Conservation (phyloP, 2,113 vertebrate species). For the Pollimyrus isidori region DNA sequence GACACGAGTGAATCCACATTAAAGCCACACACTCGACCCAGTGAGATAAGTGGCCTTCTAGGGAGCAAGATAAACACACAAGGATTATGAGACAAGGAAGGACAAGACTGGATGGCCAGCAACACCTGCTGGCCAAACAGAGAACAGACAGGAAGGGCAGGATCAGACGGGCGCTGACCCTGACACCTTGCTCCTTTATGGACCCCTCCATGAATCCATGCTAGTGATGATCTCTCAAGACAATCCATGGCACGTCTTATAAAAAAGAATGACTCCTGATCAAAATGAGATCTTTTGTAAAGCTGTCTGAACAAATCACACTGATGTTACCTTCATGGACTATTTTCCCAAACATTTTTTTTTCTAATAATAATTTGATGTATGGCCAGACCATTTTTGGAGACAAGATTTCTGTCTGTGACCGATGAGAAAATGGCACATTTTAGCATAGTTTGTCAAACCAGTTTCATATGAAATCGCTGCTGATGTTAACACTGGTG, state of each 20-base stretch:
- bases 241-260: not conserved
- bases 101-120: too few species aligned
- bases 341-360: not conserved
- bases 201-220: not conserved
- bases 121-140: too few species aligned
- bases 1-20: too few species aligned
- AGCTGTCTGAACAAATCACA: not conserved
- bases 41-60: too few species aligned
- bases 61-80: too few species aligned
- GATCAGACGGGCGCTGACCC: too few species aligned
- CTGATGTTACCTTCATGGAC: not conserved
- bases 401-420: not conserved
- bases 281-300: not conserved
- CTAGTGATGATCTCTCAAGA: not conserved
- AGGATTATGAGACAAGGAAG: too few species aligned
- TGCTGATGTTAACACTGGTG: not conserved
- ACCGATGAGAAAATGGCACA: not conserved
- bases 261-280: not conserved
- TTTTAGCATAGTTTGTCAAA: slow-evolving; percentile 3
- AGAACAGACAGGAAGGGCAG: too few species aligned
- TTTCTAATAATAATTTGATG: slow-evolving; percentile 2
- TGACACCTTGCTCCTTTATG: not conserved
- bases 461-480: not conserved
- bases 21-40: too few species aligned
- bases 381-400: not conserved